A percentile compares a stretch with the other conserved stretches of the same genome.
Evolutionary conservation across 2,888 invertebrate species (phyloP).

Genomic region (Cheilosia vernalis): DNA sequence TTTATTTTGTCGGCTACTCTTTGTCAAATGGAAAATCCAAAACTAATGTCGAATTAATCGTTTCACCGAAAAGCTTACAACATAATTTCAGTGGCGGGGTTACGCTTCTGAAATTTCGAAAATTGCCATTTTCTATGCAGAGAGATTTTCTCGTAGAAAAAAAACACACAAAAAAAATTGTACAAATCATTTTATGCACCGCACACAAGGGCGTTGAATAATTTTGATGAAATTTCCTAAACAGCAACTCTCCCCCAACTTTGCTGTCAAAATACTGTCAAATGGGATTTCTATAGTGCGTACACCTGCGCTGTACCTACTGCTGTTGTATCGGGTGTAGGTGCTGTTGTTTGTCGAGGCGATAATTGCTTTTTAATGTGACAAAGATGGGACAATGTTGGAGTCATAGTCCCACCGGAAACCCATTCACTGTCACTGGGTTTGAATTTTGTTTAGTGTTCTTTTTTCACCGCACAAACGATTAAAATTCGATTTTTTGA

Average conservation of each 20-base stretch:
- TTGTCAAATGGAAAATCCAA: constrained; percentile 47
- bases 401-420: constrained; percentile 49
- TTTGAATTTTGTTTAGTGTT: constrained; percentile 17
- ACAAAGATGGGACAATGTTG: constrained; percentile 55
- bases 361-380: constrained; percentile 75
- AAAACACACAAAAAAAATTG: neutral
- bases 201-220: constrained; percentile 62
- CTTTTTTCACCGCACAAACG: constrained; percentile 1
- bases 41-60: constrained; percentile 73
- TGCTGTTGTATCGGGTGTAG: constrained; percentile 23
- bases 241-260: constrained; percentile 11
- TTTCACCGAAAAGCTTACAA: constrained; percentile 60
- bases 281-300: constrained; percentile 29
- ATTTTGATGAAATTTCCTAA: constrained; percentile 49
- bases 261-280: constrained; percentile 48
- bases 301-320: constrained; percentile 21
- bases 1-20: neutral
- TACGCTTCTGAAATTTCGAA: constrained; percentile 70
- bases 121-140: constrained; percentile 57
- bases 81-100: constrained; percentile 65
- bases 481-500: constrained; percentile 54
- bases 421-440: constrained; percentile 43
- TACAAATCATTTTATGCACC: constrained; percentile 63
- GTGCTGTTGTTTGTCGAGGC: constrained; percentile 54
- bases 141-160: neutral